Conservation (phyloP, 1,140 invertebrate species). For the Chlorops oryzae region DNA sequence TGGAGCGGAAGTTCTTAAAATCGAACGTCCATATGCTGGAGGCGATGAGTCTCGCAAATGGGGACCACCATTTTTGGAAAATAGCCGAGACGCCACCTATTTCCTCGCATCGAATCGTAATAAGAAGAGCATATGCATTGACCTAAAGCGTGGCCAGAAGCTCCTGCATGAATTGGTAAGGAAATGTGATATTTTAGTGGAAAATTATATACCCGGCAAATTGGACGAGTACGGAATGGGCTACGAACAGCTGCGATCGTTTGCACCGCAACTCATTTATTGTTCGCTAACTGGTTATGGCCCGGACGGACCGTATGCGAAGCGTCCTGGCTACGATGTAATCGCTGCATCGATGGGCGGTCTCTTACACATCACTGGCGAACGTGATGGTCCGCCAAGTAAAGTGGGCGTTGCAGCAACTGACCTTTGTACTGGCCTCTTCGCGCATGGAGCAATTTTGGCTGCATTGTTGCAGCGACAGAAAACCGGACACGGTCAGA, state of each 20-base stretch:
- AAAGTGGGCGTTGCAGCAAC: conserved; percentile 91
- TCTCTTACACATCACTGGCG: conserved; percentile 83
- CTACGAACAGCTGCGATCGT: conserved; percentile 64
- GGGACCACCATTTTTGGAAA: conserved; percentile 83
- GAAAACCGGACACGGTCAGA: conserved; percentile 77
- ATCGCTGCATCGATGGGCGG: conserved; percentile 91
- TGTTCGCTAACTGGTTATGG: conserved; percentile 94
- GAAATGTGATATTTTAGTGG: conserved; percentile 82
- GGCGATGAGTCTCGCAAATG: conserved; percentile 83
- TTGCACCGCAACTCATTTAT: conserved; percentile 82
- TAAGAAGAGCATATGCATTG: conserved; percentile 88
- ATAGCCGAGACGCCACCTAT: conserved; percentile 71
- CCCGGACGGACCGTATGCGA: conserved; percentile 73
- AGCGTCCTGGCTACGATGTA: conserved; percentile 89
- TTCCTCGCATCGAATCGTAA: conserved; percentile 88
- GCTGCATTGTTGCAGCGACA: conserved; percentile 76
- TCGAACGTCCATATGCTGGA: conserved; percentile 63
- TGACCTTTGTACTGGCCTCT: conserved; percentile 87
- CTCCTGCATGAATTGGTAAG: conserved; percentile 68
- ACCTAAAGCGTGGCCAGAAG: conserved; percentile 73
- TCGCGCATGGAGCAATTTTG: conserved; percentile 92
- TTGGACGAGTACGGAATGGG: conserved; percentile 70
- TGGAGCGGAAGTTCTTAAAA: conserved; percentile 91
- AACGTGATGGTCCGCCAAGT: conserved; percentile 74
- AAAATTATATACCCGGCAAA: conserved; percentile 93